These are phyloP conservation scores for Cryptoleucopteryx plumbea DNA, from an alignment of 2,113 vertebrate species.

Conservation along the genomic window DNA sequence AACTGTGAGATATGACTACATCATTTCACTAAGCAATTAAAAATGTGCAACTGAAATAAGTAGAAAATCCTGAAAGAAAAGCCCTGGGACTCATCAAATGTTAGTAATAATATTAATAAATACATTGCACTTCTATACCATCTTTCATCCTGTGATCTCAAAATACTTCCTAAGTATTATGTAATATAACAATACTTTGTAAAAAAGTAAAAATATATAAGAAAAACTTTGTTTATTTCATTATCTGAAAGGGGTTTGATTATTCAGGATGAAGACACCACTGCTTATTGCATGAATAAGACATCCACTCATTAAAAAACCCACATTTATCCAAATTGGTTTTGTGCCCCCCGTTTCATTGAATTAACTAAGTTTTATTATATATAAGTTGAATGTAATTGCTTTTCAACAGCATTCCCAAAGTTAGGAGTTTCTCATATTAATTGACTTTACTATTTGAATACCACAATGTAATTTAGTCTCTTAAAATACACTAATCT, in stretches of 20 bases:
- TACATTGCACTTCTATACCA: background rate
- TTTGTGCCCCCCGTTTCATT: background rate
- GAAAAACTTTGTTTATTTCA: background rate
- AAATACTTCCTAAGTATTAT: background rate
- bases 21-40: slow-evolving; percentile 63
- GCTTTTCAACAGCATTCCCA: background rate
- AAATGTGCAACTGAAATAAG: slow-evolving; percentile 58
- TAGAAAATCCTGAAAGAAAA: slow-evolving; percentile 41
- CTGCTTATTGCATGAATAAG: background rate
- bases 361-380: background rate
- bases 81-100: background rate
- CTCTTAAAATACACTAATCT: background rate
- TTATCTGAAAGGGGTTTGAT: background rate
- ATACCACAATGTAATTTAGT: background rate
- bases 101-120: background rate
- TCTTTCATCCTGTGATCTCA: background rate
- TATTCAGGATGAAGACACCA: background rate
- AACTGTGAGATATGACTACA: slow-evolving; percentile 43
- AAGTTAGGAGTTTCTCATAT: background rate
- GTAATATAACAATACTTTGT: background rate
- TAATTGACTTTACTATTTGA: background rate
- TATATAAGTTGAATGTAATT: background rate
- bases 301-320: background rate
- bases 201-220: background rate
- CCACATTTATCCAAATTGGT: background rate